These are phyloP conservation scores for Microctenopoma steveboyesi DNA, from an alignment of 2,797 vertebrate species.

Conservation along the genomic window DNA sequence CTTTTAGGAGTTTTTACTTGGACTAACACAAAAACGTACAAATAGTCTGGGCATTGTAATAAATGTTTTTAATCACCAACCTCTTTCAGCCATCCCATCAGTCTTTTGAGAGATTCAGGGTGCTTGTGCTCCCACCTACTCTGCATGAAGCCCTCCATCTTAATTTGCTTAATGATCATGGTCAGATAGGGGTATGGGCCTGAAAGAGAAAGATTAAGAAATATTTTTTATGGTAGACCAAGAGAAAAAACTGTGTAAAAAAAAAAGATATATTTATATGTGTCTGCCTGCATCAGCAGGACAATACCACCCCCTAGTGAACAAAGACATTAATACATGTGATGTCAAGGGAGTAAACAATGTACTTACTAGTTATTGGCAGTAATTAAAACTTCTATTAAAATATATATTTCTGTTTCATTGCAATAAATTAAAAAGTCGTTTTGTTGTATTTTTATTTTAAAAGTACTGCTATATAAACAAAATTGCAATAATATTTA, in stretches of 20 bases:
- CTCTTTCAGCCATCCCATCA: slow-evolving; percentile 86
- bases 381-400: no score
- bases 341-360: no score
- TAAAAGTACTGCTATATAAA: no score
- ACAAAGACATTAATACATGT: neutral
- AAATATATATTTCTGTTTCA: no score
- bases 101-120: slow-evolving; percentile 80
- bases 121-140: slow-evolving; percentile 77
- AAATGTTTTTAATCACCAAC: slow-evolving; percentile 62
- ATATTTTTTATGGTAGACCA: neutral
- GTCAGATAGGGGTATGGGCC: slow-evolving; percentile 75
- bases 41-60: neutral
- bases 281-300: neutral
- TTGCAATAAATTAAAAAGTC: no score
- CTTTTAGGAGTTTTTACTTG: neutral
- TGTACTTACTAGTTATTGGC: no score
- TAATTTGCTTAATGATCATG: slow-evolving; percentile 85
- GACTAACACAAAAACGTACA: neutral
- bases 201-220: slow-evolving; percentile 41
- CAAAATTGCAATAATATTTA: no score
- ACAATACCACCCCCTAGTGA: slow-evolving; percentile 51
- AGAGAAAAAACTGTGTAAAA: neutral
- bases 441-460: no score
- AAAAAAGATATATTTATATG: neutral
- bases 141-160: slow-evolving; percentile 86